Evolutionary conservation across 1,140 invertebrate genomes (phyloP).

Genomic region (Periplaneta americana): DNA sequence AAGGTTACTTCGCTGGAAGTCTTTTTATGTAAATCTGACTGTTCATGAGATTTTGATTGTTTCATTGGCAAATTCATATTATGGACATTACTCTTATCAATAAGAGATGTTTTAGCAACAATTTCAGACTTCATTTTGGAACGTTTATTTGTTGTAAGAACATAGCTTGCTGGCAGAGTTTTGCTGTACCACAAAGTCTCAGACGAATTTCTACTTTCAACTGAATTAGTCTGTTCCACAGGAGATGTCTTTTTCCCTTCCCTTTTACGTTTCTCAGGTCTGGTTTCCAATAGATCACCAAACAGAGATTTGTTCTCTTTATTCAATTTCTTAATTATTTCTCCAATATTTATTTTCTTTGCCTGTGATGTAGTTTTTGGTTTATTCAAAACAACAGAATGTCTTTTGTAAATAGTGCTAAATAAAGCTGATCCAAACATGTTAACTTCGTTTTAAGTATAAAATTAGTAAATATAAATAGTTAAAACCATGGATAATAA

Average conservation of each 20-base stretch:
- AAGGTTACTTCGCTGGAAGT: neutral
- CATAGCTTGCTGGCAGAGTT: neutral
- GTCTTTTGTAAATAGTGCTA: neutral
- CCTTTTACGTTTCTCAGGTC: neutral
- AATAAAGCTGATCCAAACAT: neutral
- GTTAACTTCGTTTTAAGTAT: no score
- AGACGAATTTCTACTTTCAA: neutral
- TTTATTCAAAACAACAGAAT: neutral
- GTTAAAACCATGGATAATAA: no score
- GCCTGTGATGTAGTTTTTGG: neutral
- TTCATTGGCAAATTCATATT: neutral
- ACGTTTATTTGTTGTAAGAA: neutral
- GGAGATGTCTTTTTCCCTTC: neutral
- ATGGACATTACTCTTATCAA: neutral
- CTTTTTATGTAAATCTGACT: no score
- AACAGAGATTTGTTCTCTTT: slow-evolving; percentile 13
- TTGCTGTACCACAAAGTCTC: neutral
- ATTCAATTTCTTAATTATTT: slow-evolving; percentile 4
- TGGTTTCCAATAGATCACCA: slow-evolving; percentile 9
- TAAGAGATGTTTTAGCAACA: neutral
- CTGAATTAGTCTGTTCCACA: neutral
- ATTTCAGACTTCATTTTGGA: neutral
- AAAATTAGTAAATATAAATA: no score
- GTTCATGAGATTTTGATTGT: no score
- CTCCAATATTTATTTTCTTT: neutral